These are phyloP conservation scores for Halcyon chelicuti DNA, from an alignment of 2,797 vertebrate species.

Conservation along the genomic window DNA sequence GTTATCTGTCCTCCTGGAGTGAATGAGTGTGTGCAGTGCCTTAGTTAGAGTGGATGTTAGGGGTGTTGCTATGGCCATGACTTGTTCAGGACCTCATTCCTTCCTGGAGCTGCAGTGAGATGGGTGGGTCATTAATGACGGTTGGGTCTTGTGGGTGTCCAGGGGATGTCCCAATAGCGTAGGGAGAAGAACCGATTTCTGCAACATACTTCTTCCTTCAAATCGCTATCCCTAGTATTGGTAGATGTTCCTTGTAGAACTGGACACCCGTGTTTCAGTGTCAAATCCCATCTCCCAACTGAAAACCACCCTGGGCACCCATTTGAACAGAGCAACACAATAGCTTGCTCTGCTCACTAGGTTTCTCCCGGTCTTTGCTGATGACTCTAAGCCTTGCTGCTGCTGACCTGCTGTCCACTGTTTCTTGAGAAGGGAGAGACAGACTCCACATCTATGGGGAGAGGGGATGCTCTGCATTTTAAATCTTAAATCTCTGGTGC, in stretches of 20 bases:
- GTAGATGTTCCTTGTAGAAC: neutral
- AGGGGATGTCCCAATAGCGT: neutral
- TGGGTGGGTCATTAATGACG: neutral
- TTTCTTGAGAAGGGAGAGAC: neutral
- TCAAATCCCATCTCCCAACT: neutral
- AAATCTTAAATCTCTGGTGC: neutral
- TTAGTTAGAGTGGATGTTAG: neutral
- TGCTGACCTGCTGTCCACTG: neutral
- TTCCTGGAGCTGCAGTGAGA: neutral
- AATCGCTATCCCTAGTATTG: neutral
- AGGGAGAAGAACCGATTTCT: neutral
- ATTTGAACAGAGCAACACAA: neutral
- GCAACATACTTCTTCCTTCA: neutral
- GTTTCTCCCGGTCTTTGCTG: neutral
- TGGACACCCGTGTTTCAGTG: neutral
- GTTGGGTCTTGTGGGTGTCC: neutral
- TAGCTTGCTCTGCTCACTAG: neutral
- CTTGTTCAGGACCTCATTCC: neutral
- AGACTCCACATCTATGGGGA: neutral
- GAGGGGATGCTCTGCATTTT: neutral
- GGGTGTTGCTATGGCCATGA: neutral
- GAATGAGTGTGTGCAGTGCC: neutral
- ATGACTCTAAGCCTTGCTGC: neutral
- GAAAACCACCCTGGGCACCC: neutral
- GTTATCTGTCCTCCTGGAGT: neutral